phyloP scores from a whole-genome alignment of 2,113 vertebrate species.

The Noctilio leporinus region DNA sequence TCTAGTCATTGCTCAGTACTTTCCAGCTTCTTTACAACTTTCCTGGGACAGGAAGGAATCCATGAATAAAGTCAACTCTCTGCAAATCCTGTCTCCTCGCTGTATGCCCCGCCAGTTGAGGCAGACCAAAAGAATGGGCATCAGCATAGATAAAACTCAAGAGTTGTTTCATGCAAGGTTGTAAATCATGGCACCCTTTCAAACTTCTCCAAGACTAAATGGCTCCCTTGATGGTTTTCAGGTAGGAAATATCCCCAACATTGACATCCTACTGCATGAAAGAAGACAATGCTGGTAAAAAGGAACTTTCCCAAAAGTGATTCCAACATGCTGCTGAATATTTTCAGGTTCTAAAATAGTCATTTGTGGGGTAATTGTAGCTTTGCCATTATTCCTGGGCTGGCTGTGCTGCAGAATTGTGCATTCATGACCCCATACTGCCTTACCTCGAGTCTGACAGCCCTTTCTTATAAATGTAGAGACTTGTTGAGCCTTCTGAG shows the following conservation, averaged over 20 bases:
- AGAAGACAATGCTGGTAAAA: constrained; percentile 9
- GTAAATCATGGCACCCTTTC: not conserved
- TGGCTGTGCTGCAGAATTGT: not conserved
- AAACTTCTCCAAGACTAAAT: not conserved
- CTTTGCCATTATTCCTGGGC: not conserved
- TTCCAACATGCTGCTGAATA: not conserved
- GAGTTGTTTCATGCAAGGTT: not conserved
- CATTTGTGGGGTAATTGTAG: constrained; percentile 39
- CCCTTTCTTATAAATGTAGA: not conserved
- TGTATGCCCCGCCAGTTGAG: not conserved
- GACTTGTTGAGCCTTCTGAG: not conserved
- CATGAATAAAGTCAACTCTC: not conserved
- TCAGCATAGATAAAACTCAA: not conserved
- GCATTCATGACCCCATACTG: not conserved
- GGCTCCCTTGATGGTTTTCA: not conserved
- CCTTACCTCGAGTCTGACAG: not conserved
- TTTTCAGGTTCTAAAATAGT: constrained; percentile 53
- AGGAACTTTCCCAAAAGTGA: constrained; percentile 40
- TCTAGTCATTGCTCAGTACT: not conserved
- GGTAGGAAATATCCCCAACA: constrained; percentile 46
- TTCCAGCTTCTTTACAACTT: not conserved
- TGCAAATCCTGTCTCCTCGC: not conserved
- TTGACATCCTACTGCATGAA: constrained; percentile 51
- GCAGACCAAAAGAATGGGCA: not conserved
- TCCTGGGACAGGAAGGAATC: not conserved